phyloP scores from a whole-genome alignment of 2,113 vertebrate species.

The Bujurquina vittata region DNA sequence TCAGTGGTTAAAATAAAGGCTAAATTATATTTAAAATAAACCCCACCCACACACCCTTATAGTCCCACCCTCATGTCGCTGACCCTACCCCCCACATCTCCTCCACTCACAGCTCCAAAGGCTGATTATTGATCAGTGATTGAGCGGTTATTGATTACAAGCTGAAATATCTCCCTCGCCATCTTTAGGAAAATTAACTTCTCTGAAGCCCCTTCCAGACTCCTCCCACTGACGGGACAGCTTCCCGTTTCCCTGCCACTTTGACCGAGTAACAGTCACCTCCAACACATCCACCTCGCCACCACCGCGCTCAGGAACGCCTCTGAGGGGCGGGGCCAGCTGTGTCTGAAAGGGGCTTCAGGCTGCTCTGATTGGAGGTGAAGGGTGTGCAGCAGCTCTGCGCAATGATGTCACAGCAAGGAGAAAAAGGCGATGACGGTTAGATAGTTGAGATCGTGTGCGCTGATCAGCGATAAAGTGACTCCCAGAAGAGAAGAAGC shows the following conservation, averaged over 20 bases:
- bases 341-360: background rate
- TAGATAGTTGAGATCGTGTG: conserved; percentile 35
- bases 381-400: background rate
- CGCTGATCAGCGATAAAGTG: conserved; percentile 63
- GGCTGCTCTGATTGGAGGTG: conserved; percentile 17
- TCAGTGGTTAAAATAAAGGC: conserved; percentile 24
- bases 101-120: background rate
- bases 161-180: background rate
- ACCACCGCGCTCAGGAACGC: too few species aligned
- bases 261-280: too few species aligned
- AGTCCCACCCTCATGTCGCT: background rate
- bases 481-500: conserved; percentile 11
- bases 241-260: background rate
- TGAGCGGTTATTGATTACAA: background rate
- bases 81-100: too few species aligned
- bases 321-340: background rate
- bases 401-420: conserved; percentile 32
- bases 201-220: background rate
- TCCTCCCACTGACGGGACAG: background rate
- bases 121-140: background rate
- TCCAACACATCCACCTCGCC: too few species aligned
- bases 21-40: background rate
- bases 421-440: background rate
- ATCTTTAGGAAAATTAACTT: background rate
- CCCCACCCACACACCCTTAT: background rate